Percentiles rank a stretch among this genome's conserved stretches.
Evolutionary conservation across 2,888 invertebrate species (phyloP).

Genomic region (Micoletzkya japonica): DNA sequence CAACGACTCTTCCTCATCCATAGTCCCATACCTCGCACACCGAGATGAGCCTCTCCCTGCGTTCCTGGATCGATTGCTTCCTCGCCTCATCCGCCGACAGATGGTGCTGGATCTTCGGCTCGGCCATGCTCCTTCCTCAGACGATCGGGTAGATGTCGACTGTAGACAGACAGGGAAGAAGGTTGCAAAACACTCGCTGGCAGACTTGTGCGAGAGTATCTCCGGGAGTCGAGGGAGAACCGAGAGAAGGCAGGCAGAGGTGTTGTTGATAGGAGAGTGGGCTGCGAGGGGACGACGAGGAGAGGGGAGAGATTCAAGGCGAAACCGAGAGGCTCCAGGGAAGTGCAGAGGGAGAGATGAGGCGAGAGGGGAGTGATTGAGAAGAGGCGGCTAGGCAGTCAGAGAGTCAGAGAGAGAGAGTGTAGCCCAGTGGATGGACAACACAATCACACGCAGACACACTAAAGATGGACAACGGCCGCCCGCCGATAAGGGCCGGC

Average conservation of each 20-base stretch:
- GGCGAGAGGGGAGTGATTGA: not conserved
- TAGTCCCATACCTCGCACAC: not conserved
- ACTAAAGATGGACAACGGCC: too few species aligned
- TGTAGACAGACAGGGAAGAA: not conserved
- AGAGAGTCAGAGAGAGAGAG: too few species aligned
- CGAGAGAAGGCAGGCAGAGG: too few species aligned
- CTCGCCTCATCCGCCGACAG: not conserved
- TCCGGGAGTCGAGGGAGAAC: not conserved
- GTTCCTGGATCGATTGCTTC: not conserved
- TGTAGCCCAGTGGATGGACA: too few species aligned
- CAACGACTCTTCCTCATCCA: too few species aligned
- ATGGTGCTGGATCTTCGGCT: not conserved
- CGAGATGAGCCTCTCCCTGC: not conserved
- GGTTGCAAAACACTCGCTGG: too few species aligned
- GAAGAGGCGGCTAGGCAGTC: not conserved
- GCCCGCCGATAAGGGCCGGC: too few species aligned
- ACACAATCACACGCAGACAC: too few species aligned
- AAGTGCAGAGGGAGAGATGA: not conserved
- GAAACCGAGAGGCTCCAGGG: not conserved
- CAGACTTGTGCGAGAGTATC: too few species aligned
- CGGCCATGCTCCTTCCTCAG: not conserved
- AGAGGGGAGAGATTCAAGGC: not conserved
- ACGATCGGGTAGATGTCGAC: not conserved
- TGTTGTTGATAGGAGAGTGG: not conserved
- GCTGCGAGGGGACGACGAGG: not conserved